A percentile compares a stretch with the other conserved stretches of the same genome.
phyloP scores from a whole-genome alignment of 1,140 invertebrate genomes.

The Bombus sibiricus region DNA sequence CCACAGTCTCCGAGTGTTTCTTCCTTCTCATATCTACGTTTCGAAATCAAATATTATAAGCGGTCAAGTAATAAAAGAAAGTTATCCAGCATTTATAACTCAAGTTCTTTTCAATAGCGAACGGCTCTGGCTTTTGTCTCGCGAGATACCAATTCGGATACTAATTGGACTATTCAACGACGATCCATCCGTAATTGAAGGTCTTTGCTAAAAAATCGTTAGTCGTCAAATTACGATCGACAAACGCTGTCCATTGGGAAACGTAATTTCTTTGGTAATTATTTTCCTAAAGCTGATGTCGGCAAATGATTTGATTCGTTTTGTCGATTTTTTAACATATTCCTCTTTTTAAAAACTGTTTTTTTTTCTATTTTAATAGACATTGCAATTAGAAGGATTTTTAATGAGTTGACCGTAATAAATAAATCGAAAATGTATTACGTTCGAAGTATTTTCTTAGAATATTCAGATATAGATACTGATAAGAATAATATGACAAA shows the following conservation, averaged over 20 bases:
- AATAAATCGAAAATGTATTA: background rate
- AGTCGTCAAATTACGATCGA: background rate
- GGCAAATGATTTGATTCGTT: background rate
- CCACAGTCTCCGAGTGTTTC: too few relatives aligned
- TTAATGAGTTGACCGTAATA: background rate
- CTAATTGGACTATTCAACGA: conserved; percentile 7
- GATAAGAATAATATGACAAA: too few relatives aligned
- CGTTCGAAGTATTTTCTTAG: too few relatives aligned
- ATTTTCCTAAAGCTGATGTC: background rate
- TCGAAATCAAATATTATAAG: too few relatives aligned
- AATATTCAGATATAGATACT: too few relatives aligned
- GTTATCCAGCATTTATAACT: background rate
- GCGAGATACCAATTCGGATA: background rate
- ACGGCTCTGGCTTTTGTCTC: background rate
- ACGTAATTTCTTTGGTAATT: background rate
- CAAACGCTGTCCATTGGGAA: background rate
- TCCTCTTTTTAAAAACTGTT: background rate
- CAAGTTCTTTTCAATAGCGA: background rate
- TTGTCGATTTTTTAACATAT: background rate
- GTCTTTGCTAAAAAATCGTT: background rate
- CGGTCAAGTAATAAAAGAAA: background rate
- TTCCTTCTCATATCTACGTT: too few relatives aligned
- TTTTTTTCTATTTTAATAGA: background rate
- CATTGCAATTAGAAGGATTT: background rate
- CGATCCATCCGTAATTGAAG: conserved; percentile 6